Base-by-base conservation (phyloP, 1,140 invertebrate species). In the Drosophila ohnishii region DNA sequence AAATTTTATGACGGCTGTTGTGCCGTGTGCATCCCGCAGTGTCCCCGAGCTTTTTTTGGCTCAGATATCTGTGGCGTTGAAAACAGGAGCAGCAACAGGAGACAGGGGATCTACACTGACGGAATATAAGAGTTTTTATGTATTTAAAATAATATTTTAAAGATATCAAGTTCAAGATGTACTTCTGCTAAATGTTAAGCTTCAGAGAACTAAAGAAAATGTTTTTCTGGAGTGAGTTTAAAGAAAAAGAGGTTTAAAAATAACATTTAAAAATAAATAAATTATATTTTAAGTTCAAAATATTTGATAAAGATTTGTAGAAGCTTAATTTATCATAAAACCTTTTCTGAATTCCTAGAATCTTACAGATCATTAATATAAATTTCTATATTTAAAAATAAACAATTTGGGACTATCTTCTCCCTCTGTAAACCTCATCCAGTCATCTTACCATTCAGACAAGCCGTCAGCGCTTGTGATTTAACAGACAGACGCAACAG, bases 1-100 rank as follows among this genome's bases (percentile, higher is more conserved):
- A 88, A 88, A 77, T 88, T 87, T 88, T 74, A 87, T 83, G 83
- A 83, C 53, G 40, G 58, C 71, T 47, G 45, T 53, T 76, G 53
- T 66, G 19, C 34, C 45, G 56, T 40, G 48, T 69, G 34, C 48
- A 53, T 66, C 40, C 42, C 34, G n/a, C 28, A 14, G 22, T 32
- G 40, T 40, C 47, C 14, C 34, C 9, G 13, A 6, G 3, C 11
- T 19, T 16, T 48, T 14, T 28, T 32, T 48, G 42, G 50, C 67
- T 28, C 45, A 74, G 67, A 83, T 83, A 83, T 57, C 64, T 45
- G 62, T 65, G 79, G 25, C 35, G 75, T 37, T 78, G 82, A 74
- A 75, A 57, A 59, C 66, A 65, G 45, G 44, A 39, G n/a, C 47
- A 28, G 53, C 64, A 58, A 57, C 40, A 69, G 67, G 9, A 30